Evolutionary conservation across 2,797 vertebrate species (phyloP).

Genomic region (Geotrypetes seraphini): DNA sequence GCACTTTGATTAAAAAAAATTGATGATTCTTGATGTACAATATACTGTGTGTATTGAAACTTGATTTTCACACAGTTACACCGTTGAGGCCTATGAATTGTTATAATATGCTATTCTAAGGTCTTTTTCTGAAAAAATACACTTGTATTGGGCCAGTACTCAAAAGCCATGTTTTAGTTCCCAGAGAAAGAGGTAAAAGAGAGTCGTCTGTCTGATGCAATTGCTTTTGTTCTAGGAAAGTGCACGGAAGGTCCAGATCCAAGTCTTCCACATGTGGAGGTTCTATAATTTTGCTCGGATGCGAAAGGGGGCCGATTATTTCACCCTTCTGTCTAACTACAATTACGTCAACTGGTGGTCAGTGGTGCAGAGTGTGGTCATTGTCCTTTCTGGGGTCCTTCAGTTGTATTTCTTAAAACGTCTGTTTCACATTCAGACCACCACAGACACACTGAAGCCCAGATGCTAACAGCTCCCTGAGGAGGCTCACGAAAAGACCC

Average conservation of each 20-base stretch:
- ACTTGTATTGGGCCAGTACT: too few relatives aligned
- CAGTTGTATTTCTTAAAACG: conserved; percentile 82
- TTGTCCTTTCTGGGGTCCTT: conserved; percentile 72
- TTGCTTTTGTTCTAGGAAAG: conserved; percentile 61
- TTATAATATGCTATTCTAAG: too few relatives aligned
- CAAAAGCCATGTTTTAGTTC: too few relatives aligned
- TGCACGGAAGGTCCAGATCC: conserved; percentile 51
- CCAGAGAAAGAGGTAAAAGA: too few relatives aligned
- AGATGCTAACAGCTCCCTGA: conserved; percentile 62
- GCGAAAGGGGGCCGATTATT: conserved; percentile 65
- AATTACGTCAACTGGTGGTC: conserved; percentile 81
- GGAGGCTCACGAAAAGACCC: accelerated
- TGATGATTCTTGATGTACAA: too few relatives aligned
- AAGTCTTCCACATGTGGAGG: conserved; percentile 84
- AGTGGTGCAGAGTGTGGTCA: conserved; percentile 61
- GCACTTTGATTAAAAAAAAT: too few relatives aligned
- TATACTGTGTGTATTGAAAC: too few relatives aligned
- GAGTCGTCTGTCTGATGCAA: too few relatives aligned
- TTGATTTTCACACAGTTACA: too few relatives aligned
- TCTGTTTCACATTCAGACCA: conserved; percentile 55
- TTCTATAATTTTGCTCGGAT: conserved; percentile 77
- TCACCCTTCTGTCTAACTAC: conserved; percentile 71
- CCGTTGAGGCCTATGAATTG: too few relatives aligned
- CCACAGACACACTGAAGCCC: conserved; percentile 47
- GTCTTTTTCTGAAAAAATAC: too few relatives aligned